These are phyloP conservation scores for Nestor notabilis DNA, from an alignment of 2,113 vertebrate genomes.

Conservation along the genomic window DNA sequence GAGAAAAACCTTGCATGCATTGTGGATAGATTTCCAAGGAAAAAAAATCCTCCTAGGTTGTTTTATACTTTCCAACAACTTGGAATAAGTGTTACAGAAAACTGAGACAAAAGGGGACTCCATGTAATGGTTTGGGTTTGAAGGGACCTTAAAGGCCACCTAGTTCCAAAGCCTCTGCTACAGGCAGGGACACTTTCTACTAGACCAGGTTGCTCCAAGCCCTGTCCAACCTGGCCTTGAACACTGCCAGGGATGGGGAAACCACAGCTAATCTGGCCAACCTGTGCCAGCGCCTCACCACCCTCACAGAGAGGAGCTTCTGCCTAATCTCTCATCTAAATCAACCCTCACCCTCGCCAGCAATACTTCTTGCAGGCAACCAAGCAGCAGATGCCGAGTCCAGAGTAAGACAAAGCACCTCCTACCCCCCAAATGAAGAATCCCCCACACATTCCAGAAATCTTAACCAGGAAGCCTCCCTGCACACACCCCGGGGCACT, in stretches of 20 bases:
- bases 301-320: not conserved
- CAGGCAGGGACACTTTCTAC: not conserved
- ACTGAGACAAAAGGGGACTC: rapidly evolving
- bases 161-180: too few relatives aligned
- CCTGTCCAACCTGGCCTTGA: not conserved
- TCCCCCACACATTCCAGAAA: not conserved
- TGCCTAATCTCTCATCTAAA: rapidly evolving
- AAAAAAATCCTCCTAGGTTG: not conserved
- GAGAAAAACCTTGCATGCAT: not conserved
- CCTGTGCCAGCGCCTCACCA: not conserved
- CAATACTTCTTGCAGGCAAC: not conserved
- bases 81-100: not conserved
- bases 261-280: not conserved
- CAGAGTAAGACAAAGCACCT: not conserved
- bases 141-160: not conserved
- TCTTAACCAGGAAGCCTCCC: not conserved
- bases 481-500: rapidly evolving
- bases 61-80: rapidly evolving
- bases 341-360: not conserved
- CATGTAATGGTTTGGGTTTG: not conserved
- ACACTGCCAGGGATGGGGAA: not conserved
- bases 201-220: not conserved
- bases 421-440: not conserved
- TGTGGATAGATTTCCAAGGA: rapidly evolving
- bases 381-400: too few relatives aligned